A percentile compares a stretch with the other conserved stretches of the same genome.
phyloP scores from a whole-genome alignment of 2,797 vertebrate genomes.

The Fistularia commersonii region DNA sequence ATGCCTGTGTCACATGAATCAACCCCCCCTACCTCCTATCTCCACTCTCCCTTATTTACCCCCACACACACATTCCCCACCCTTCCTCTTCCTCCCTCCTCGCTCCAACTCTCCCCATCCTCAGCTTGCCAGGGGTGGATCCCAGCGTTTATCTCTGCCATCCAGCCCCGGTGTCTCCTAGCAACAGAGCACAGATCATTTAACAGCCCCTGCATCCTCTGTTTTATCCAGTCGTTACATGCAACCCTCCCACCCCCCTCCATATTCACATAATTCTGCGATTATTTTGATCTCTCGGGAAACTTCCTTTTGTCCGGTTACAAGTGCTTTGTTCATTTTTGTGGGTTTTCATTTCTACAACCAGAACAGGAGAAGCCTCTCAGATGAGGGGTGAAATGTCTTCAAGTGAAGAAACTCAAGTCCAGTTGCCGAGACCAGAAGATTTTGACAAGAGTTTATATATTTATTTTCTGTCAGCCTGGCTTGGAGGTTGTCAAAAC shows the following conservation, averaged over 20 bases:
- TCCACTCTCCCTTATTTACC: slow-evolving; percentile 36
- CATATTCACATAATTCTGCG: slow-evolving; percentile 31
- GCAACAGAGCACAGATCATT: slow-evolving; percentile 84
- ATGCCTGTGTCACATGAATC: slow-evolving; percentile 36
- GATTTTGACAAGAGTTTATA: no score
- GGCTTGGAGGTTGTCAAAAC: slow-evolving; percentile 44
- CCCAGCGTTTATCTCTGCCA: slow-evolving; percentile 87
- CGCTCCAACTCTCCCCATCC: slow-evolving; percentile 38
- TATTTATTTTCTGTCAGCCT: slow-evolving; percentile 37
- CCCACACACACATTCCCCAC: slow-evolving; percentile 16
- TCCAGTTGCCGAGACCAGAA: no score
- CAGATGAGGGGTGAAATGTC: no score
- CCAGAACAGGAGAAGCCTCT: no score
- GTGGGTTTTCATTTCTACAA: neutral
- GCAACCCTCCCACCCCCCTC: slow-evolving; percentile 33
- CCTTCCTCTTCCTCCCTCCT: slow-evolving; percentile 3
- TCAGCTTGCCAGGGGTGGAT: slow-evolving; percentile 75
- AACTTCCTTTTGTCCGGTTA: slow-evolving; percentile 10
- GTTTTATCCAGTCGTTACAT: slow-evolving; percentile 41
- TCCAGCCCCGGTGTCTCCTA: slow-evolving; percentile 89
- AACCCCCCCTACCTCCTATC: slow-evolving; percentile 7
- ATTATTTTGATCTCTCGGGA: slow-evolving; percentile 16
- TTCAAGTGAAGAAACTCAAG: no score
- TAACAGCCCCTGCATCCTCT: slow-evolving; percentile 63
- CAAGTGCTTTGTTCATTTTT: neutral